These are phyloP conservation scores for Melipona bicolor DNA, from an alignment of 2,888 invertebrate genomes.

Conservation along the genomic window DNA sequence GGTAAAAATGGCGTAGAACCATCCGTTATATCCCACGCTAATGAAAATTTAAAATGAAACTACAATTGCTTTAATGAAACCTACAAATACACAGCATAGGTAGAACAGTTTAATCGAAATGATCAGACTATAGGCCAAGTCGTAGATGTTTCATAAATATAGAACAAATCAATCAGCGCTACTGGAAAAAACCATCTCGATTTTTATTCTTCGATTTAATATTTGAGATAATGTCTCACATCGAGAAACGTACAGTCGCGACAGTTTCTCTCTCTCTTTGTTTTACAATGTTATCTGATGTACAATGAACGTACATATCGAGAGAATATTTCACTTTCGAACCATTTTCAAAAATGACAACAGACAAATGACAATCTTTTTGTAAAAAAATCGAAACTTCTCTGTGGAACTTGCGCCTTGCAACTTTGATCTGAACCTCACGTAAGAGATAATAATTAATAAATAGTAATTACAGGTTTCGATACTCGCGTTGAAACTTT, in stretches of 20 bases:
- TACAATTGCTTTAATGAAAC: constrained; percentile 47
- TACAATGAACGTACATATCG: no score
- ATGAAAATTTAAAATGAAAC: constrained; percentile 53
- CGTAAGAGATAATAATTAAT: constrained; percentile 3
- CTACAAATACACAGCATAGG: constrained; percentile 35
- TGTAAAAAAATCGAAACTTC: no score
- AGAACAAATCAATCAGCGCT: constrained; percentile 25
- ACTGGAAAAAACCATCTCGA: constrained; percentile 19
- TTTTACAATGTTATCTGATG: no score
- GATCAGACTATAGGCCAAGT: not conserved
- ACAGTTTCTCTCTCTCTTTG: no score
- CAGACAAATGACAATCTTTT: no score
- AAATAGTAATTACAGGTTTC: not conserved
- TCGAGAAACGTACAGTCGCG: not conserved
- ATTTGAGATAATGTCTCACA: constrained; percentile 20
- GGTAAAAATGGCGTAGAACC: constrained; percentile 1
- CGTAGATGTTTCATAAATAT: constrained; percentile 16
- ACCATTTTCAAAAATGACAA: no score
- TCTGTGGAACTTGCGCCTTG: no score
- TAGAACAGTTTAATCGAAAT: constrained; percentile 38
- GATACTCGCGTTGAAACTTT: not conserved
- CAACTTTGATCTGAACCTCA: not conserved
- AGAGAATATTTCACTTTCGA: no score
- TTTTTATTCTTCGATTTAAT: constrained; percentile 18
- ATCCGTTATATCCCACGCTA: constrained; percentile 11